Evolutionary conservation across 2,113 vertebrate genomes (phyloP), one percentile per base, ranked within the genome.

Genomic region (Chelonoidis abingdonii): DNA sequence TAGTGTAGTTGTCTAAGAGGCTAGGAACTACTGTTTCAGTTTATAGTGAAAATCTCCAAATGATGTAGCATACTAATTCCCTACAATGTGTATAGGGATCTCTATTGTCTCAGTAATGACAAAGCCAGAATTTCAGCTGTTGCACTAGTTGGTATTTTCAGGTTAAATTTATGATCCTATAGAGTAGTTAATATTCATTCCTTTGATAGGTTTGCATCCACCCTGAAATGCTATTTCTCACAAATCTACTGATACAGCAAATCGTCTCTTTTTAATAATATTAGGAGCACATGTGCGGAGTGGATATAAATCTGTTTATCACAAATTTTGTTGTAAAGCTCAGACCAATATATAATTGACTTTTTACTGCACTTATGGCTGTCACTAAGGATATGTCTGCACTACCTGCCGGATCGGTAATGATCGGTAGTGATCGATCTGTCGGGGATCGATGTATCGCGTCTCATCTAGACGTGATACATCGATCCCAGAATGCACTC

Each of bases 301-400:
- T 29, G 88, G 91, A 85, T 82, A 19, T 92, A 93, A 87, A 78
- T 27, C n/a, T n/a, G 83, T 50, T 52, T 96, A 94, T 97, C 89
- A 56, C 90, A 89, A 90, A 56, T 90, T 1, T 0, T 1, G 1
- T 72, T 56, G 41, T 96, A 94, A 96, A 95, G 93, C 94, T 97
- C 94, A 94, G 83, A 52, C 49, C 95, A 86, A 89, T 91, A 24
- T 1, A 72, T 89, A 93, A 94, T 78, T 89, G 72, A 85, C 86
- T 84, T 56, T 76, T 82, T 82, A 35, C 87, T 44, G 47, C 29
- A 8, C 49, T 83, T 84, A 38, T 86, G 57, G 57, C 57, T 84
- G 31, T 72, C 65, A 38, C 65, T n/a, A 38, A n/a, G 47, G 47
- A 10, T 49, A 49, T 49, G 47, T 49, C 47, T 49, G 47, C 47